Conservation (phyloP, 2,113 vertebrate genomes). For the Malurus elegans region DNA sequence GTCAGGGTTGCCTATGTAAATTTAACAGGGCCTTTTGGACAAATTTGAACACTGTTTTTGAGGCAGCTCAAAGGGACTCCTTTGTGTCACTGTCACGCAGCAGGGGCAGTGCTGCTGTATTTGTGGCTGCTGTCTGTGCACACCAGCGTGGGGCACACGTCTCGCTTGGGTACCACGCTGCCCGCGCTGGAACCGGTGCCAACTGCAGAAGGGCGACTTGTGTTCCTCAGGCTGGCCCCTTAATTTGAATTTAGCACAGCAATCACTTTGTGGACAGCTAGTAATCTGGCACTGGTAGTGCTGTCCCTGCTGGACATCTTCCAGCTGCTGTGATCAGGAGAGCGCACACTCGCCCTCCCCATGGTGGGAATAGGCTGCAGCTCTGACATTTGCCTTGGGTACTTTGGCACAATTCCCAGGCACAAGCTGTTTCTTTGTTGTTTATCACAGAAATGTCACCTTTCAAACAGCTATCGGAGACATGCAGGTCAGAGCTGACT, state of each 20-base stretch:
- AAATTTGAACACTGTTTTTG: neutral
- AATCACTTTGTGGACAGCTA: neutral
- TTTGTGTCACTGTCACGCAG: neutral
- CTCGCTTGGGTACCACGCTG: rapidly evolving
- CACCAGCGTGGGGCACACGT: neutral
- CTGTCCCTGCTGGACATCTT: neutral
- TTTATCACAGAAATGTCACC: constrained; percentile 59
- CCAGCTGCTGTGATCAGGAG: constrained; percentile 26
- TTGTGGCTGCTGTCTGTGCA: neutral
- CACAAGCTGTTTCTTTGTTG: constrained; percentile 60
- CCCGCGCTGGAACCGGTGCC: neutral
- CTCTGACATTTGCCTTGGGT: constrained; percentile 44
- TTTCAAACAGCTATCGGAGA: neutral
- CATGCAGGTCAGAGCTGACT: constrained; percentile 31
- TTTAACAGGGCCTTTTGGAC: neutral
- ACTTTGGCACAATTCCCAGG: constrained; percentile 40
- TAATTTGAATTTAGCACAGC: neutral
- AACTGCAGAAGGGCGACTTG: rapidly evolving
- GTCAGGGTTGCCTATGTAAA: neutral
- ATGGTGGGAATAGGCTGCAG: constrained; percentile 6
- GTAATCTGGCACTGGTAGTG: neutral
- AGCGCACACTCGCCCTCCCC: neutral
- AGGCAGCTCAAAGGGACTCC: neutral
- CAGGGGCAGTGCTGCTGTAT: neutral
- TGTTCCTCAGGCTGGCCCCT: neutral